A percentile compares a stretch with the other conserved stretches of the same genome.
These are phyloP conservation scores for Nasalis larvatus DNA, from an alignment of 2,113 vertebrate genomes.

Conservation along the genomic window DNA sequence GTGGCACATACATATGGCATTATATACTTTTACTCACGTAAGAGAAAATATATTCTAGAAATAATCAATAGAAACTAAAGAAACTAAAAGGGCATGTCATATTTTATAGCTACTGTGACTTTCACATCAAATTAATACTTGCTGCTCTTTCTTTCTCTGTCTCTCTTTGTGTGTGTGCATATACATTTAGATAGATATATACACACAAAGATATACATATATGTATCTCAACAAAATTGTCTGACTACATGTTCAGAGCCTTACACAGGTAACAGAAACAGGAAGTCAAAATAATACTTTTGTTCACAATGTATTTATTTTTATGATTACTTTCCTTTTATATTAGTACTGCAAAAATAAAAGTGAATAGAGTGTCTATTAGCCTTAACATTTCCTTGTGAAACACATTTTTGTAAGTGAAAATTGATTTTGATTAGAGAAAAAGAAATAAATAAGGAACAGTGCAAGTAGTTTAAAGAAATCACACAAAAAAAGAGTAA, in stretches of 20 bases:
- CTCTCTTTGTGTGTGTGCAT: neutral
- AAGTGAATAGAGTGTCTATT: neutral
- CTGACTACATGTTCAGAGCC: neutral
- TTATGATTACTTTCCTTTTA: neutral
- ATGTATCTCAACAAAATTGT: neutral
- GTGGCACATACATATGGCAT: neutral
- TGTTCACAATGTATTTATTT: neutral
- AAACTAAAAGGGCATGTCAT: neutral
- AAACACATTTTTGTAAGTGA: neutral
- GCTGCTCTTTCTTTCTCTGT: neutral
- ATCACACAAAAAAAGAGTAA: neutral
- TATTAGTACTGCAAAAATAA: neutral
- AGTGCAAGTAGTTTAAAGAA: neutral
- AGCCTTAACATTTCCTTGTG: neutral
- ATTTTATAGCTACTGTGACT: neutral
- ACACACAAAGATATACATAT: neutral
- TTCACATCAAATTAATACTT: conserved; percentile 1
- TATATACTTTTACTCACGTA: neutral
- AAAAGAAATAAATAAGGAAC: neutral
- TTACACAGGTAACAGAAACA: neutral
- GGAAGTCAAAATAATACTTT: neutral
- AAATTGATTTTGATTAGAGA: neutral
- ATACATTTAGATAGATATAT: neutral
- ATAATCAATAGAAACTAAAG: neutral
- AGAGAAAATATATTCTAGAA: neutral